Evolutionary conservation across 2,888 invertebrate genomes (phyloP), one percentile per base, ranked within the genome.

Genomic region (Leptogaster cylindrica): DNA sequence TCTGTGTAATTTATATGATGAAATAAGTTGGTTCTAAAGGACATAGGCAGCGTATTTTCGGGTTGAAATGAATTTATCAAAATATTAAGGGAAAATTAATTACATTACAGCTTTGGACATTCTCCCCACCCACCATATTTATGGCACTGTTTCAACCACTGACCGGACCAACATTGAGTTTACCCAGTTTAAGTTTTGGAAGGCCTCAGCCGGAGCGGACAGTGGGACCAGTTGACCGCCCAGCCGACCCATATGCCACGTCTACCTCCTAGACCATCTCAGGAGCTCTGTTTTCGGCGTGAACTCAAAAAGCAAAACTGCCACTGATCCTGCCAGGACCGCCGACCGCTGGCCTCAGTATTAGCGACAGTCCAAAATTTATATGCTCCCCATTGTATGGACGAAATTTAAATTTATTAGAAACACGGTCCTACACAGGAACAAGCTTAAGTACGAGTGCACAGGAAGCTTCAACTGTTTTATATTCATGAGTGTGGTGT

Each of bases 401-500:
- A 39, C n/a, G 39, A 10, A 39, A 39, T 39, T 39, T 39, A 39
- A 39, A 39, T 39, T 39, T 39, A 39, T n/a, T n/a, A n/a, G n/a
- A n/a, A n/a, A n/a, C n/a, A n/a, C n/a, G n/a, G n/a, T n/a, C n/a
- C n/a, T n/a, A 12, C 14, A 39, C n/a, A 39, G 14, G 14, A 10
- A 39, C 39, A 10, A 3, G 3, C 39, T 4, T 39, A 10, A 10
- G 14, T 39, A 39, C 39, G 3, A n/a, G n/a, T 39, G 39, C 10
- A 39, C n/a, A 39, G 39, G 6, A 39, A 39, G 39, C 39, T 10
- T 3, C 39, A 12, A 14, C 4, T 4, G 6, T 39, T 39, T 10
- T 39, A 10, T 39, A 39, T 39, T 39, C 39, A 39, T 39, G 39
- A 39, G n/a, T 39, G 31, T 31, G 8, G 31, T 31, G 8, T 31